Conservation (phyloP, 2,113 vertebrate species). For the Cinclus cinclus region DNA sequence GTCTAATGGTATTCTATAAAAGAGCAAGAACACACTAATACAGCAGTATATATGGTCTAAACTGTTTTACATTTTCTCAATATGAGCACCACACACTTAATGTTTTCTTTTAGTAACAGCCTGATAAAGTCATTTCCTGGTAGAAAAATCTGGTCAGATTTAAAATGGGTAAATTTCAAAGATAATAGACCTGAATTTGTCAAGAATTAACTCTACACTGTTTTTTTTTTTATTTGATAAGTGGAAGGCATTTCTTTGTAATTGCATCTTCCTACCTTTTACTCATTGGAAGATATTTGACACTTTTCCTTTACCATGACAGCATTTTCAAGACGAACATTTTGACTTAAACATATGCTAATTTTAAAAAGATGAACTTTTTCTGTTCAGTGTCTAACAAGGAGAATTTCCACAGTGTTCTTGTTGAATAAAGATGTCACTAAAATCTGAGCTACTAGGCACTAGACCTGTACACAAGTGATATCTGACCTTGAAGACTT, state of each 20-base stretch:
- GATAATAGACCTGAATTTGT: neutral
- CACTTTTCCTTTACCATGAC: neutral
- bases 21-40: neutral
- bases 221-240: neutral
- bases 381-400: neutral
- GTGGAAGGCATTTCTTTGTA: neutral
- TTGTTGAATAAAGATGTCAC: neutral
- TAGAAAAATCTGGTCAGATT: neutral
- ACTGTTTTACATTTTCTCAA: neutral
- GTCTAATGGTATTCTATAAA: neutral
- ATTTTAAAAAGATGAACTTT: neutral
- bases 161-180: neutral
- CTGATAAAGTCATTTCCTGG: neutral
- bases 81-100: neutral
- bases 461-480: neutral
- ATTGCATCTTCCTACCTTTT: neutral
- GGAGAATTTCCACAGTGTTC: neutral
- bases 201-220: neutral
- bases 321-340: neutral
- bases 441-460: neutral
- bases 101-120: neutral
- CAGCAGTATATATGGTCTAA: neutral
- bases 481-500: conserved; percentile 30
- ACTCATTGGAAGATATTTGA: neutral
- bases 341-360: neutral